phyloP scores from a whole-genome alignment of 2,113 vertebrate genomes.

The Bubalus kerabau region DNA sequence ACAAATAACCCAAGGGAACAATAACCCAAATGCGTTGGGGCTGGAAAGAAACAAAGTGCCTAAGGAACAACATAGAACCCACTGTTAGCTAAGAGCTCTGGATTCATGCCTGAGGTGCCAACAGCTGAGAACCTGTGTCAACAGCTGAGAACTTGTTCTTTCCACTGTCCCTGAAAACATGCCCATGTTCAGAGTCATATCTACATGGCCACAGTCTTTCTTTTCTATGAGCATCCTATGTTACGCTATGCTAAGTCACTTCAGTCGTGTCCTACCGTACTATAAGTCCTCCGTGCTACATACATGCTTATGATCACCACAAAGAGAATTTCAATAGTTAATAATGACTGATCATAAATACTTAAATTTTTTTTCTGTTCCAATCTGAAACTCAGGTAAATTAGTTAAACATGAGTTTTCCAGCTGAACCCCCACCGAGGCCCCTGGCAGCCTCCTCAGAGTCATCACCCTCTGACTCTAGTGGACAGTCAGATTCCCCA shows the following conservation, averaged over 20 bases:
- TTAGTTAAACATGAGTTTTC: neutral
- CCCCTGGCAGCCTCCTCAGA: neutral
- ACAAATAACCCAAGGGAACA: neutral
- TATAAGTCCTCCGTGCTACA: neutral
- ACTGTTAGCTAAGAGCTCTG: neutral
- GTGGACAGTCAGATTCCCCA: neutral
- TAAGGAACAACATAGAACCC: neutral
- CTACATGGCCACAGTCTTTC: neutral
- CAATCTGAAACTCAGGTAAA: neutral
- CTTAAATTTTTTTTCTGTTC: neutral
- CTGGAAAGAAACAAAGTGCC: neutral
- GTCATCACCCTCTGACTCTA: neutral
- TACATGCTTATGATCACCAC: neutral
- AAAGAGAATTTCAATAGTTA: neutral
- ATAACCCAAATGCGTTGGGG: conserved; percentile 12
- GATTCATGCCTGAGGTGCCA: neutral
- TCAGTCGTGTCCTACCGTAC: neutral
- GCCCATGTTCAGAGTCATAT: neutral
- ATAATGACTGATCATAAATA: neutral
- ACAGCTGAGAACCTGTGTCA: neutral
- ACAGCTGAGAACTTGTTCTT: neutral
- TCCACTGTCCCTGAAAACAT: conserved; percentile 13
- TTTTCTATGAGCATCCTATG: neutral
- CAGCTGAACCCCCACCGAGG: neutral
- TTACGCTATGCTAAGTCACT: no score